Evolutionary conservation across 2,797 vertebrate species (phyloP).

Genomic region (Enteromius trimaculatus): DNA sequence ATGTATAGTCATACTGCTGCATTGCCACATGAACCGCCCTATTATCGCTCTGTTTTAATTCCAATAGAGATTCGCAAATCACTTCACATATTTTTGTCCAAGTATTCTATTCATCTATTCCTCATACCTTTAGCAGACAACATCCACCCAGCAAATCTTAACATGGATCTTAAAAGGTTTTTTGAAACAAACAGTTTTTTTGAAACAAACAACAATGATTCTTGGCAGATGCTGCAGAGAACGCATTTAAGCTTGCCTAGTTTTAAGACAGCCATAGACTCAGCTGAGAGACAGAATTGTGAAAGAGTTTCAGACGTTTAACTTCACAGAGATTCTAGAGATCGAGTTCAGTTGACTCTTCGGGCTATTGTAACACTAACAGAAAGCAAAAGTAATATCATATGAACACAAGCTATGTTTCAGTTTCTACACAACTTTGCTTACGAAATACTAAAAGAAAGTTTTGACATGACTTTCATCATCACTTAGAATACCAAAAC

Average conservation of each 20-base stretch:
- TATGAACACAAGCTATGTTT: slow-evolving; percentile 47
- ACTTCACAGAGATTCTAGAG: slow-evolving; percentile 7
- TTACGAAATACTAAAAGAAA: slow-evolving; percentile 50
- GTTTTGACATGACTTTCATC: slow-evolving; percentile 54
- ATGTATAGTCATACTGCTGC: neutral
- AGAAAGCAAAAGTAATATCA: slow-evolving; percentile 61
- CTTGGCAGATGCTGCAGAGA: slow-evolving; percentile 11
- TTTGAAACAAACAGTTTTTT: neutral
- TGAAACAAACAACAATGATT: neutral
- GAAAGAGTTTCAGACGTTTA: slow-evolving; percentile 19
- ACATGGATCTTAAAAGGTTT: slow-evolving; percentile 2
- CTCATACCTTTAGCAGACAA: neutral
- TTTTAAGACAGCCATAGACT: neutral
- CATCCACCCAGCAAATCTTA: neutral
- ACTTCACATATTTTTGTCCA: neutral
- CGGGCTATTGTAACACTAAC: slow-evolving; percentile 34
- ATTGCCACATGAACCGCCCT: neutral
- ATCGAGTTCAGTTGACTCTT: slow-evolving; percentile 28
- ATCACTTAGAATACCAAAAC: slow-evolving; percentile 55
- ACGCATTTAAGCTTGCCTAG: slow-evolving; percentile 2
- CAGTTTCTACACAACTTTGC: slow-evolving; percentile 52
- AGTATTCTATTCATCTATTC: neutral
- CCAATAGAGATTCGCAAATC: neutral
- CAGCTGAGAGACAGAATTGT: neutral
- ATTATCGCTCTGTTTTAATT: neutral